Conservation (phyloP, 2,797 vertebrate species). For the Pseudopleuronectes americanus region DNA sequence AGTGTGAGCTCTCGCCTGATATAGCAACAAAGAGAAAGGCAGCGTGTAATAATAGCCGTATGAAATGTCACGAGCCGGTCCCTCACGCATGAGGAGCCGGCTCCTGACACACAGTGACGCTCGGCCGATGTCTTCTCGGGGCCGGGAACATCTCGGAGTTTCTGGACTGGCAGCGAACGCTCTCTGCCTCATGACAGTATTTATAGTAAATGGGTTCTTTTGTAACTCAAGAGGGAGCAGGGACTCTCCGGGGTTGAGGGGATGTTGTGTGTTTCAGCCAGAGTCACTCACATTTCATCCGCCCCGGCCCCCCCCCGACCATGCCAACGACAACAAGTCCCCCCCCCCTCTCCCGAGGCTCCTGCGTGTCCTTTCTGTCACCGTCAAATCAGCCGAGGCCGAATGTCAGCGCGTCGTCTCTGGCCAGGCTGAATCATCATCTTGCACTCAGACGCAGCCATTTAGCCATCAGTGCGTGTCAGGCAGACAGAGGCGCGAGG, state of each 20-base stretch:
- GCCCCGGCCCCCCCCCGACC: conserved; percentile 36
- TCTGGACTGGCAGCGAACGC: conserved; percentile 42
- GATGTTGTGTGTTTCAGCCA: conserved; percentile 63
- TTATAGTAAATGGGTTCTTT: conserved; percentile 68
- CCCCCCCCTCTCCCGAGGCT: conserved; percentile 47
- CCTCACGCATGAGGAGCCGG: conserved; percentile 64
- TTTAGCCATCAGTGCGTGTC: conserved; percentile 74
- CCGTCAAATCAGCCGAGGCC: conserved; percentile 65
- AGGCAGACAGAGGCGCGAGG: conserved; percentile 57
- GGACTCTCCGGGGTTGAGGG: conserved; percentile 49
- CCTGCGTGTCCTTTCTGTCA: conserved; percentile 74
- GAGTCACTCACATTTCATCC: conserved; percentile 73
- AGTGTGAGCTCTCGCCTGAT: conserved; percentile 58
- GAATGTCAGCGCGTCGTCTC: conserved; percentile 73
- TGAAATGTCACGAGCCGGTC: conserved; percentile 74
- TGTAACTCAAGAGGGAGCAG: conserved; percentile 48
- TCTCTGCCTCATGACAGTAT: conserved; percentile 62
- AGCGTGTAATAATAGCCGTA: conserved; percentile 72
- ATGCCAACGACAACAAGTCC: conserved; percentile 64
- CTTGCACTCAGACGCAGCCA: conserved; percentile 60
- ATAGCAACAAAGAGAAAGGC: conserved; percentile 72
- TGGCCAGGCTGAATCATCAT: conserved; percentile 72
- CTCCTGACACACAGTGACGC: conserved; percentile 71
- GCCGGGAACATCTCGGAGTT: conserved; percentile 61
- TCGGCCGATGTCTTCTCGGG: conserved; percentile 36